phyloP scores from a whole-genome alignment of 2,888 invertebrate genomes.

The Trichopoda pennipes region DNA sequence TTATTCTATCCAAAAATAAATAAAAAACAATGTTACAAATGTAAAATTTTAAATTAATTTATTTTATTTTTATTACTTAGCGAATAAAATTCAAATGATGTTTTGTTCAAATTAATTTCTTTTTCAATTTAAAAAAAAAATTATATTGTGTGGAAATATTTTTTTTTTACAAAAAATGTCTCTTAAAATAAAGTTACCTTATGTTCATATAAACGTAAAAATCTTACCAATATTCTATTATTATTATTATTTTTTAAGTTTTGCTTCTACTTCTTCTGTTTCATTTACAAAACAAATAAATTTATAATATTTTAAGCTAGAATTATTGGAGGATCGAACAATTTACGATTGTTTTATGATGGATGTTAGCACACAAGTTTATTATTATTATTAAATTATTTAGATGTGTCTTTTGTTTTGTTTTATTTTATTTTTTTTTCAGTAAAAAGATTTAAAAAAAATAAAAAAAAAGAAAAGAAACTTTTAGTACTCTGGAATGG shows the following conservation, averaged over 20 bases:
- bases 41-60: too few species aligned
- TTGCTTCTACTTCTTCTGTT: neutral
- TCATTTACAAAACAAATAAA: neutral
- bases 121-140: slow-evolving; percentile 43
- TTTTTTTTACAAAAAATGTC: slow-evolving; percentile 55
- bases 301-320: neutral
- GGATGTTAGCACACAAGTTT: neutral
- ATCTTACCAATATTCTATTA: neutral
- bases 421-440: neutral
- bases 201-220: neutral
- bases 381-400: neutral
- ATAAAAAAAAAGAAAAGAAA: neutral
- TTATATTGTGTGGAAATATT: slow-evolving; percentile 8
- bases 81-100: neutral
- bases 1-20: too few species aligned
- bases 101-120: slow-evolving; percentile 56
- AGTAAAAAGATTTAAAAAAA: neutral
- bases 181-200: slow-evolving; percentile 36
- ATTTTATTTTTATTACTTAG: too few species aligned
- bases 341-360: neutral
- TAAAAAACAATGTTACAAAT: too few species aligned
- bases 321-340: neutral
- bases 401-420: too few species aligned
- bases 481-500: neutral
- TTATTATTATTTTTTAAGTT: neutral